Percentiles rank a stretch among this genome's conserved stretches.
phyloP scores from a whole-genome alignment of 2,888 invertebrate genomes.

The Ennomos erosarius region DNA sequence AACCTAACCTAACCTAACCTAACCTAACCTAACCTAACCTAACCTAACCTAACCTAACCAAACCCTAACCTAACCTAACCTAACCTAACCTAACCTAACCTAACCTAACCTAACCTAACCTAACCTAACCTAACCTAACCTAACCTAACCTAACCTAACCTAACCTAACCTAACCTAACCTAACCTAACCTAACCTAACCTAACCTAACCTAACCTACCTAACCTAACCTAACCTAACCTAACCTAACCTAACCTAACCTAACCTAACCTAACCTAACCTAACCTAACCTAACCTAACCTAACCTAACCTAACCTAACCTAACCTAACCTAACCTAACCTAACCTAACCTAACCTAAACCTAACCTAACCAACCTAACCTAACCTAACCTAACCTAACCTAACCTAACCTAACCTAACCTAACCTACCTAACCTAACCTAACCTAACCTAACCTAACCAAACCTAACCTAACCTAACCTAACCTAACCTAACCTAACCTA shows the following conservation, averaged over 20 bases:
- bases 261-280: slow-evolving; percentile 32
- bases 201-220: slow-evolving; percentile 37
- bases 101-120: slow-evolving; percentile 29
- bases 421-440: slow-evolving; percentile 13
- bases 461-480: slow-evolving; percentile 10
- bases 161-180: slow-evolving; percentile 36
- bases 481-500: slow-evolving; percentile 16
- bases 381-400: slow-evolving; percentile 19
- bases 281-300: slow-evolving; percentile 37
- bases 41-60: slow-evolving; percentile 40
- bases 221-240: slow-evolving; percentile 36
- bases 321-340: slow-evolving; percentile 25
- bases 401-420: slow-evolving; percentile 15
- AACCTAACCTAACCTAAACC: slow-evolving; percentile 20
- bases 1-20: slow-evolving; percentile 15
- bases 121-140: slow-evolving; percentile 36
- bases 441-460: slow-evolving; percentile 11
- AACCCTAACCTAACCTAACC: slow-evolving; percentile 41
- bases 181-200: slow-evolving; percentile 35
- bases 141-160: slow-evolving; percentile 35
- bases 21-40: slow-evolving; percentile 37
- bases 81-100: slow-evolving; percentile 41
- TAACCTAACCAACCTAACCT: slow-evolving; percentile 24
- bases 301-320: slow-evolving; percentile 9
- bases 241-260: slow-evolving; percentile 34